phyloP scores from a whole-genome alignment of 2,888 invertebrate species.

The Cephus rjabovi region DNA sequence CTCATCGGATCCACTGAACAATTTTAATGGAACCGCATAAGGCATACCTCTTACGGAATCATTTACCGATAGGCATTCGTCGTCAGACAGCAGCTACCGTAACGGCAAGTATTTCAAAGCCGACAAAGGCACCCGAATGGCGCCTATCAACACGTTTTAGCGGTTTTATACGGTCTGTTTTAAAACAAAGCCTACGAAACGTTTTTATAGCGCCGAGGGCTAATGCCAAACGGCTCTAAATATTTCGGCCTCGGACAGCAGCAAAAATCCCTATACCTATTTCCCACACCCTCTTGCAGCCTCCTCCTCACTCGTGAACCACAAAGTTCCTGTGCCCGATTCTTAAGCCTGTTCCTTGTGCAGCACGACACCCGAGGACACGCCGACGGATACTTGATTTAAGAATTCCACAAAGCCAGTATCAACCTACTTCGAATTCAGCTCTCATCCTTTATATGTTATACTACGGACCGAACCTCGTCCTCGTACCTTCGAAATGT shows the following conservation, averaged over 20 bases:
- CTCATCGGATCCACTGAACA: constrained; percentile 22
- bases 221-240: constrained; percentile 11
- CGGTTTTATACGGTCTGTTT: constrained; percentile 33
- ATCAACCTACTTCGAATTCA: neutral
- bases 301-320: neutral
- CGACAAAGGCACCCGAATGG: constrained; percentile 33
- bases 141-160: constrained; percentile 39
- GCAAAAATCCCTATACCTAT: constrained; percentile 18
- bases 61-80: constrained; percentile 21
- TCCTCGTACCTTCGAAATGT: neutral
- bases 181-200: constrained; percentile 26
- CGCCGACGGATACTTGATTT: neutral
- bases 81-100: constrained; percentile 15
- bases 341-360: neutral
- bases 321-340: neutral
- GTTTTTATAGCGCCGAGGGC: constrained; percentile 17
- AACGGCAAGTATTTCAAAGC: constrained; percentile 5
- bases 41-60: constrained; percentile 11
- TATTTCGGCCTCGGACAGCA: constrained; percentile 20
- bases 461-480: neutral
- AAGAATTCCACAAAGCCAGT: neutral
- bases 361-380: neutral
- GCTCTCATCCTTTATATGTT: neutral
- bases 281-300: neutral
- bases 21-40: constrained; percentile 19